Evolutionary conservation across 2,797 vertebrate genomes (phyloP).

Genomic region (Phrynocephalus vlangalii): DNA sequence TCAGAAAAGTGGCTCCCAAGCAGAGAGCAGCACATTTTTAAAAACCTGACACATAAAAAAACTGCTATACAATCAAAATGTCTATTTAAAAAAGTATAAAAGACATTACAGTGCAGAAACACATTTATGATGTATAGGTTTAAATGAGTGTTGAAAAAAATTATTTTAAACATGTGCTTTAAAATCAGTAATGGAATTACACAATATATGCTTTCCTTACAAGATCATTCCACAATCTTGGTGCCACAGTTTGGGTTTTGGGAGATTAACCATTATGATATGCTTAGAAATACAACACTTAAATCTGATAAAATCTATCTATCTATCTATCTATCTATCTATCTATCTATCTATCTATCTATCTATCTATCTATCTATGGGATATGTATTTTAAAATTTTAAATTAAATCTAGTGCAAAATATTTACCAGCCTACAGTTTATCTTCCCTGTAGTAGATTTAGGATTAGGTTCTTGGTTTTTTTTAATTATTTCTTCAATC

Average conservation of each 20-base stretch:
- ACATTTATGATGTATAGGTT: background rate
- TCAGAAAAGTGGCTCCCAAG: background rate
- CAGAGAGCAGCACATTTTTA: background rate
- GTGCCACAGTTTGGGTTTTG: background rate
- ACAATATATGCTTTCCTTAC: background rate
- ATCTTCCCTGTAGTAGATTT: background rate
- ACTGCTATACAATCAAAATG: background rate
- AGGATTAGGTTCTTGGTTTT: background rate
- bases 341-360: no score
- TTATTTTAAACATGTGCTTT: background rate
- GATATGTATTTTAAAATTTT: background rate
- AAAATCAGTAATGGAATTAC: background rate
- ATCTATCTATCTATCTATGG: background rate
- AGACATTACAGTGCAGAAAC: background rate
- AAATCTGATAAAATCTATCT: background rate
- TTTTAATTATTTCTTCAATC: no score
- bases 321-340: no score
- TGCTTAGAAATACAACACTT: background rate
- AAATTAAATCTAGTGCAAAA: background rate
- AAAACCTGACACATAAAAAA: no score
- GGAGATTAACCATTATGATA: background rate
- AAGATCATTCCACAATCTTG: background rate
- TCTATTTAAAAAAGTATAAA: constrained; percentile 2
- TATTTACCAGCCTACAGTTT: background rate
- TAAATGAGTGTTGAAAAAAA: background rate